Evolutionary conservation across 2,888 invertebrate species (phyloP), one percentile per base, ranked within the genome.

Genomic region (Ligdia adustata): DNA sequence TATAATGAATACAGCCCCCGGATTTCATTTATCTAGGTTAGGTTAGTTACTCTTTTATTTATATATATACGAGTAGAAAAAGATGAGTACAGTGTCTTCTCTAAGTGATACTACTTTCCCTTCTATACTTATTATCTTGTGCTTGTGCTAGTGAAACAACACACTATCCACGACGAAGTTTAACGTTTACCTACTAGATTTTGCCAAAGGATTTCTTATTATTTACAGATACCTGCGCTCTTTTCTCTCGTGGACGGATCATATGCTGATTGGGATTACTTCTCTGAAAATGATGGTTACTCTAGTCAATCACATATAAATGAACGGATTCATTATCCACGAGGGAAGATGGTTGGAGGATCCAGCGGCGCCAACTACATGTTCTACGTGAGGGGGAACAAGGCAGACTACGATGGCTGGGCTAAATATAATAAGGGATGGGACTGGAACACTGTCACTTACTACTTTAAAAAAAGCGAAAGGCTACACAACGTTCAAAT

Each of bases 271-370:
- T 60, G 60, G 60, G 41, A 63, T 31, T 65, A 68, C 26, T 53
- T 62, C 18, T 62, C 68, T 1, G 51, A 43, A 1, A 43, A 75
- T 6, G 71, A 74, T 28, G 56, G 57, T 1, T 62, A 59, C 16
- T 52, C 69, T 1, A 60, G 64, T 9, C 69, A 71, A 51, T 64
- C 57, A 3, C 65, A 56, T 14, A 62, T 43, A 42, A 52, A 52
- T 0, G 58, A 60, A 35, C 65, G 22, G 3, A 53, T 73, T 22
- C 60, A 63, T 24, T 31, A 69, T 91, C 93, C 92, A 0, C 87
- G 94, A 28, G 93, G 93, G 0, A 93, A 93, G 63, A 89, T 91
- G 9, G 72, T 93, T 7, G 95, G 95, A 0, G 95, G 95, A 0
- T 89, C 91, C 4, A 93, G 93, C 34, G 79, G 89, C 0, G 79